Evolutionary conservation across 2,888 invertebrate species (phyloP), one percentile per base, ranked within the genome.

Genomic region (Prosopocoilus inquinatus): DNA sequence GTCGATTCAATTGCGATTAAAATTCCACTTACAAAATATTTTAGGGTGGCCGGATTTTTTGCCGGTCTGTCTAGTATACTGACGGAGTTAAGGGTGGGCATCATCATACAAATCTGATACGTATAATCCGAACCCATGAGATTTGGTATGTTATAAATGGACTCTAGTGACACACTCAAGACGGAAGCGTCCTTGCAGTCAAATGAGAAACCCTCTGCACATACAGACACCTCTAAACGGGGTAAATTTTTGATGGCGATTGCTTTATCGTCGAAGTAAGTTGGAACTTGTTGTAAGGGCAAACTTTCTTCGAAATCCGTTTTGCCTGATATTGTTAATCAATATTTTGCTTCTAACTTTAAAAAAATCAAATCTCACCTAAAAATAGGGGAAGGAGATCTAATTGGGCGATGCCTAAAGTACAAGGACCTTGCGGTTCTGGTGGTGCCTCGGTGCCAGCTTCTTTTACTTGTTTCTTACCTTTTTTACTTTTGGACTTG

Each of bases 141-240:
- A 3, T 55, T 43, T 2, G 74, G 75, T 44, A 72, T 48, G 60
- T 75, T 75, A 57, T 71, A 75, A 56, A 76, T 67, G 1, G 75
- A 73, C 63, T 77, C 75, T 2, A 75, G 49, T 1, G 76, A 74
- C 33, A 75, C 59, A 53, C 67, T 66, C 7, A 75, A 34, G 47
- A 74, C 61, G 13, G 65, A 53, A 28, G 65, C 50, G 39, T 56
- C 53, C 20, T 3, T 28, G 20, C 20, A 28, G 20, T 28, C 5
- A 5, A 28, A 4, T 28, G 7, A 3, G 7, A 28, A 4, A 20
- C 57, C 54, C 7, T 49, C 43, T 8, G 69, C 59, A 1, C 55
- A 58, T 12, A 74, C 64, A 20, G 64, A 64, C 3, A 75, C 62
- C 9, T 63, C 51, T 33, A 75, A 47, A 52, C 64, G 65, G 5